Base-by-base conservation (phyloP, 2,113 vertebrate species). In the Hystrix cristata region DNA sequence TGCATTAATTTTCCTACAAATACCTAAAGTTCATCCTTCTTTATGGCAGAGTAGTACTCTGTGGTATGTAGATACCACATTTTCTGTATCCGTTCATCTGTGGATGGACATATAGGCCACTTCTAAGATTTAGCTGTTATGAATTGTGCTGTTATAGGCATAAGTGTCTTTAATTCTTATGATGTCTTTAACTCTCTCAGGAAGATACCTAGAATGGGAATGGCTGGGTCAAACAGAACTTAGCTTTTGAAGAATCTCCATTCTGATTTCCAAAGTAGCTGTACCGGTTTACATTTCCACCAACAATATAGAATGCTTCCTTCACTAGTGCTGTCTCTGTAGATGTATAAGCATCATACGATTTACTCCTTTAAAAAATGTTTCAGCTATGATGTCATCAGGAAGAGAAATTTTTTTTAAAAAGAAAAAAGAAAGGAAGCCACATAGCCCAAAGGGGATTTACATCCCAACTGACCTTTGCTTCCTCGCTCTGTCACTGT, bases 321-420 rank as follows among this genome's bases (percentile, higher is more conserved):
- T 48, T 48, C 60, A 72, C 53, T 85, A 55, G 27, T 76, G 11
- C 19, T 82, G 16, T 85, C 88, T 90, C 82, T 95, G 31, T 25
- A 60, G 21, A 69, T 78, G 48, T 69, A 67, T 1, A 91, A 81
- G 14, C 12, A 76, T 59, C 48, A 89, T n/a, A 55, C 1, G 87
- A 74, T 67, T 64, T 85, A 55, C 67, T 92, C 69, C 64, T 60
- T 25, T 25, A 79, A 95, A n/a, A 81, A 51, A 93, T 91, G 67
- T 81, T 72, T 97, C 72, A 59, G 80, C 83, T 90, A 3, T 71
- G 34, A 84, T 34, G 59, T 95, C 83, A 82, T 64, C 34, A 69
- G 64, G 89, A 94, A 67, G 31, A 64, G 46, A 71, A 92, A 72
- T 43, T 38, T 38, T 38, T 38, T 38, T 38, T 2, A 38, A 38